Base-by-base conservation (phyloP, 92 coral and sea anemone genomes). In the Epizoanthus stellaris region DNA sequence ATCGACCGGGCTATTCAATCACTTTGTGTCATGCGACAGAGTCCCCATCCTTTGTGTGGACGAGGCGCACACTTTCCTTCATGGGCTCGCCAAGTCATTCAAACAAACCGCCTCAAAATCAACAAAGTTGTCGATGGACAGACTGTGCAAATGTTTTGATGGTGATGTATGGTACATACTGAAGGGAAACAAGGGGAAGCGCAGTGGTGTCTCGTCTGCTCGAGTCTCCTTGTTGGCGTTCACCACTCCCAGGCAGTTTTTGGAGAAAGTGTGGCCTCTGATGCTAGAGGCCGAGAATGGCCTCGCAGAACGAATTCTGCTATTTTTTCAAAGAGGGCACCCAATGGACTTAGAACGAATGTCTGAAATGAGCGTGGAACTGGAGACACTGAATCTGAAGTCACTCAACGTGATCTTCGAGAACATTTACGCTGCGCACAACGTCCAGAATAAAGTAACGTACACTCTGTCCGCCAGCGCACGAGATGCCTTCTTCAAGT, bases 41-140 rank as follows among this genome's bases (percentile, higher is more conserved):
- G 81, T 73, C 11, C 70, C 88, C 38, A 73, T 85, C 5, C 45
- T 85, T 15, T 85, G 88, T 36, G 75, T 76, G 14, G 88, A 85
- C 20, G 88, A 85, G 80, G 83, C 83, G 3, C 67, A 70, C 23
- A 21, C 80, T 12, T 82, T 82, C 34, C 76, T 82, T 6, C 47
- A 17, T 12, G 54, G 47, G 25, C 52, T 63, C 6, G 25, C 82
- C 5, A 21, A 63, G 23, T 40, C 71, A 60, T 58, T 25, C 5
- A 61, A 61, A 52, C 77, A 72, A 72, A 72, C 77, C 23, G 12
- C 6, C 38, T 65, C 72, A 57, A 57, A 23, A n/a, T 23, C 34
- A 72, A 58, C 38, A 0, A 56, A 40, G 45, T 17, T 84, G 59
- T 56, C 81, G 7, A 84, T 84, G 87, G 81, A 73, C 40, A 56